These are phyloP conservation scores for Nebria brevicollis DNA, from an alignment of 2,888 invertebrate genomes.

Conservation along the genomic window DNA sequence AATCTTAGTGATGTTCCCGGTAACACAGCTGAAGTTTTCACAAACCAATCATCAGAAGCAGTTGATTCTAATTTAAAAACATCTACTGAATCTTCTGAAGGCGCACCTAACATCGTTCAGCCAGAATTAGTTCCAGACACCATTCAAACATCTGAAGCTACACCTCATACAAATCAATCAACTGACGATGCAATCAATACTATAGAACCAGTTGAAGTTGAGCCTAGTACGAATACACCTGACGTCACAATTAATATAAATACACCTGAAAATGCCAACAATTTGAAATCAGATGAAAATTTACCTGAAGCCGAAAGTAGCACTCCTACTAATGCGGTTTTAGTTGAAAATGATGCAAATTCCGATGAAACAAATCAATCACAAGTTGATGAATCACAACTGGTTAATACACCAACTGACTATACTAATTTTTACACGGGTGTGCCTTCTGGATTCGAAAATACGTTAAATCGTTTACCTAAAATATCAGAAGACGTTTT, in stretches of 20 bases:
- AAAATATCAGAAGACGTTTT: constrained; percentile 2
- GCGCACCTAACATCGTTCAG: not conserved
- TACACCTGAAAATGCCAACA: constrained; percentile 8
- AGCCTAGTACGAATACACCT: not conserved
- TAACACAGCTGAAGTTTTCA: too few species aligned
- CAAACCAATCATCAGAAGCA: too few species aligned
- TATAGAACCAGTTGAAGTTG: not conserved
- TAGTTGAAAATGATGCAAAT: constrained; percentile 10
- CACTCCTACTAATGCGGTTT: not conserved
- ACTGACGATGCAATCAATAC: not conserved
- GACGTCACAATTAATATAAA: not conserved
- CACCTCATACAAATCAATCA: not conserved
- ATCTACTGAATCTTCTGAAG: not conserved
- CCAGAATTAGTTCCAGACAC: not conserved
- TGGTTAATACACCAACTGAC: not conserved
- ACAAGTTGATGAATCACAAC: not conserved
- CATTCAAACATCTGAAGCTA: constrained; percentile 14
- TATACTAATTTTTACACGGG: constrained; percentile 20
- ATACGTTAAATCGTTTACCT: constrained; percentile 21
- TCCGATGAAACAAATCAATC: not conserved
- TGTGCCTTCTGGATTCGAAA: constrained; percentile 33
- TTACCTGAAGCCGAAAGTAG: not conserved
- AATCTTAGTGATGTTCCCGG: too few species aligned
- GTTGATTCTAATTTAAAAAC: too few species aligned
- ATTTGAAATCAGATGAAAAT: not conserved